Evolutionary conservation across 2,888 invertebrate genomes (phyloP), one percentile per base, ranked within the genome.

Genomic region (Sinohyriopsis cumingii): DNA sequence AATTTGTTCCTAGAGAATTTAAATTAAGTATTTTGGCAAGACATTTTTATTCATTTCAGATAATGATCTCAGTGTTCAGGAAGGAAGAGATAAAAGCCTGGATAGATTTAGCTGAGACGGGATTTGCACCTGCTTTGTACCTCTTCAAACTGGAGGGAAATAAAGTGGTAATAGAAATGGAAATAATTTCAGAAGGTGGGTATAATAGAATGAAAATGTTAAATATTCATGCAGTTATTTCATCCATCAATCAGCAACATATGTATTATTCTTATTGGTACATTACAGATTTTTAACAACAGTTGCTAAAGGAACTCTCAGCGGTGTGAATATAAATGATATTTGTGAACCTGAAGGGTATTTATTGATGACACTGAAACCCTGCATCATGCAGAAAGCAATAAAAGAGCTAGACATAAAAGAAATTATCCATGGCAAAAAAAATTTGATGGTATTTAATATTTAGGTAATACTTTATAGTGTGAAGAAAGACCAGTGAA

Each of bases 151-250:
- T 79, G 22, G 72, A 75, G 22, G 78, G 71, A 18, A 79, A 82
- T 45, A 76, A 68, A 64, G 72, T 84, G 20, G 65, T 68, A 6
- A 71, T 86, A 18, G 79, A 82, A 61, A 86, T 86, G 86, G 86
- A 86, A 68, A 74, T 76, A 28, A 63, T 86, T 28, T 63, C 76
- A 57, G 68, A 80, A 55, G 82, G 85, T 84, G 68, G 54, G 66
- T 28, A n/a, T 22, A 5, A 57, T 3, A 12, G 20, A 57, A 22
- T 57, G 57, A 22, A 57, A 57, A n/a, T 22, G 57, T 22, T 57
- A n/a, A n/a, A 22, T n/a, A n/a, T 56, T 56, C 20, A 22, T n/a
- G 20, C 56, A 56, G 56, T n/a, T n/a, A 56, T 56, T 56, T 56
- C 56, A 20, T 20, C 20, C 20, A 22, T 22, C 2, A 22, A 22